phyloP scores from a whole-genome alignment of 2,888 invertebrate genomes.

The Drosophila parthenogenetica region DNA sequence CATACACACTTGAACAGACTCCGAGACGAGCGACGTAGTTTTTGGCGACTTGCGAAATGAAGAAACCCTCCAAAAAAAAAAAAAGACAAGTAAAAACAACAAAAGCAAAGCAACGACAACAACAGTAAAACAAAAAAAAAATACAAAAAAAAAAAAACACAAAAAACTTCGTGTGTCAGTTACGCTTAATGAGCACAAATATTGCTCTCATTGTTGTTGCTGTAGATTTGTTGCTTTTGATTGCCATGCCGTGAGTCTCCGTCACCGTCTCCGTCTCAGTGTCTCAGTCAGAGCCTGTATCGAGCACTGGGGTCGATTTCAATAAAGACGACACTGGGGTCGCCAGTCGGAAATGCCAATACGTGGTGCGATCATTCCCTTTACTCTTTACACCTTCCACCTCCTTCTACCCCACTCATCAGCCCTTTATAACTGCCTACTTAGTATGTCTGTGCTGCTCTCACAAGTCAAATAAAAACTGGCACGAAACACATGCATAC shows the following conservation, averaged over 20 bases:
- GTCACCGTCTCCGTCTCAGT: conserved; percentile 21
- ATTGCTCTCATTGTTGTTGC: conserved; percentile 79
- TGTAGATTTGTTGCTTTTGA: conserved; percentile 76
- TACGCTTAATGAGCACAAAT: conserved; percentile 83
- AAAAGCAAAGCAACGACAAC: conserved; percentile 31
- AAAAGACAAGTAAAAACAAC: conserved; percentile 50
- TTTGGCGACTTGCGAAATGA: conserved; percentile 79
- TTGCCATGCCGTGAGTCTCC: conserved; percentile 67
- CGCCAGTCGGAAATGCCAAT: conserved; percentile 75
- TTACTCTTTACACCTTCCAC: conserved; percentile 3
- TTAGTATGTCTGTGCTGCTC: conserved; percentile 12
- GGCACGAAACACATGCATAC: conserved; percentile 6
- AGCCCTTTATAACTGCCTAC: conserved; percentile 31
- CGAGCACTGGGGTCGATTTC: conserved; percentile 61
- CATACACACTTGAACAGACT: conserved; percentile 49
- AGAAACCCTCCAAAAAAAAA: conserved; percentile 73
- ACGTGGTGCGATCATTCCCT: conserved; percentile 41
- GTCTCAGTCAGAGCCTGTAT: conserved; percentile 23
- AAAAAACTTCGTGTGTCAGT: conserved; percentile 81
- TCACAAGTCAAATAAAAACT: conserved; percentile 11
- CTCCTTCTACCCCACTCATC: conserved; percentile 1
- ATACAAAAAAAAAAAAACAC: conserved; percentile 24
- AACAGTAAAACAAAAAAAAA: conserved; percentile 27
- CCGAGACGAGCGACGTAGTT: conserved; percentile 48
- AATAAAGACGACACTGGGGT: conserved; percentile 63